phyloP scores from a whole-genome alignment of 2,888 invertebrate genomes.

The Cordilura impudica region DNA sequence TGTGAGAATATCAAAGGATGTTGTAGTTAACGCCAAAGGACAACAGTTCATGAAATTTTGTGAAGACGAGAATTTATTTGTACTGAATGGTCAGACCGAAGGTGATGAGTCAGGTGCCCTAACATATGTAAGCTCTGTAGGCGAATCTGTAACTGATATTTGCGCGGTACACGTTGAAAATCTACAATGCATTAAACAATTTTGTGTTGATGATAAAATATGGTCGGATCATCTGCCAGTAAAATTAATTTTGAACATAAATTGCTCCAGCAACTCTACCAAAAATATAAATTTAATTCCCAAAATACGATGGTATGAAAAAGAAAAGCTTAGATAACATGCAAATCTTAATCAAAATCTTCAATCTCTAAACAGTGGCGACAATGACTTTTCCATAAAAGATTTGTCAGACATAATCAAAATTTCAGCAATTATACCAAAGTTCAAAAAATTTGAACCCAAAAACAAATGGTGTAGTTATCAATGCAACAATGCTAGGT shows the following conservation, averaged over 20 bases:
- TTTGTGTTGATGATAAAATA: neutral
- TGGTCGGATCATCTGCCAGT: neutral
- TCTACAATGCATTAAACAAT: neutral
- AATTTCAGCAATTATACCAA: neutral
- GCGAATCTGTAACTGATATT: neutral
- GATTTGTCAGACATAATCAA: neutral
- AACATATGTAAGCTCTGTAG: neutral
- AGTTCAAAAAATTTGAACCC: neutral
- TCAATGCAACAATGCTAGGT: neutral
- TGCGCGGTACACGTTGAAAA: neutral
- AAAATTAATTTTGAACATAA: neutral
- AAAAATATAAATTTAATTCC: neutral
- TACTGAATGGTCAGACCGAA: neutral
- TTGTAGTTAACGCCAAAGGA: neutral
- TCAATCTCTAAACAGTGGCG: neutral
- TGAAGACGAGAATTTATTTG: neutral
- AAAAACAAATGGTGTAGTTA: neutral
- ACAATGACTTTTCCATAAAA: neutral
- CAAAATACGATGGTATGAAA: neutral
- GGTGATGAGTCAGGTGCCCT: neutral
- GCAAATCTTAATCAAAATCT: neutral
- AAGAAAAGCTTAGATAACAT: neutral
- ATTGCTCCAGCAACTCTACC: neutral
- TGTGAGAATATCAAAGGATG: neutral
- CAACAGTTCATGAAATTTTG: neutral